Evolutionary conservation across 2,888 invertebrate species (phyloP).

Genomic region (Trachelus troglodyta): DNA sequence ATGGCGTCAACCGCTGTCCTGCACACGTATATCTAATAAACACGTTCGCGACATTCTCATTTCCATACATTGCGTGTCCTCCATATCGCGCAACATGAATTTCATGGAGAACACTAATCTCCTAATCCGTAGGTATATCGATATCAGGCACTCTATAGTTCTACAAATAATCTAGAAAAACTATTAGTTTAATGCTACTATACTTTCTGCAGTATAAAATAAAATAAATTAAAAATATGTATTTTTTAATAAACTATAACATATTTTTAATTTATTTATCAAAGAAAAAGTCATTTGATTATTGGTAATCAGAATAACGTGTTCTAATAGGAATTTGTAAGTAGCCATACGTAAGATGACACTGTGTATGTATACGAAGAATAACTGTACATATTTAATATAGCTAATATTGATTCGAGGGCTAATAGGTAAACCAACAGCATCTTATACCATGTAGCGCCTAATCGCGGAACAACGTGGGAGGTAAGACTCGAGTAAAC

Average conservation of each 20-base stretch:
- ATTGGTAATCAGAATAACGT: neutral
- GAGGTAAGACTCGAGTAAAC: slow-evolving; percentile 24
- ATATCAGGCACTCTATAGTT: neutral
- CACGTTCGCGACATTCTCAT: neutral
- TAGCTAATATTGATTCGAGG: neutral
- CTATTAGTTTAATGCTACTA: neutral
- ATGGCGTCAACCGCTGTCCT: neutral
- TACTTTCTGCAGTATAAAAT: neutral
- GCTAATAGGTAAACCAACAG: slow-evolving; percentile 23
- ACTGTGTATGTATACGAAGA: neutral
- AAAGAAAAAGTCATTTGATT: neutral
- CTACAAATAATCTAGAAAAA: neutral
- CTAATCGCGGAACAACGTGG: slow-evolving; percentile 39
- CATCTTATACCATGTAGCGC: slow-evolving; percentile 39
- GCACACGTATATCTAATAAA: neutral
- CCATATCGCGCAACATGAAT: neutral
- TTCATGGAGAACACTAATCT: neutral
- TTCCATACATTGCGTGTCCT: neutral
- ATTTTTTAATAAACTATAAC: neutral
- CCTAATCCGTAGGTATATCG: neutral
- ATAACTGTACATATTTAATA: neutral
- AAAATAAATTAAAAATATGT: neutral
- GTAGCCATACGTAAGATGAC: neutral
- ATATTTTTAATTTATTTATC: neutral
- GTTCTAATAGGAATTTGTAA: neutral